A percentile compares a stretch with the other conserved stretches of the same genome.
These are phyloP conservation scores for Orbicella faveolata DNA, from an alignment of 64 coral and sea anemone species.

Conservation along the genomic window DNA sequence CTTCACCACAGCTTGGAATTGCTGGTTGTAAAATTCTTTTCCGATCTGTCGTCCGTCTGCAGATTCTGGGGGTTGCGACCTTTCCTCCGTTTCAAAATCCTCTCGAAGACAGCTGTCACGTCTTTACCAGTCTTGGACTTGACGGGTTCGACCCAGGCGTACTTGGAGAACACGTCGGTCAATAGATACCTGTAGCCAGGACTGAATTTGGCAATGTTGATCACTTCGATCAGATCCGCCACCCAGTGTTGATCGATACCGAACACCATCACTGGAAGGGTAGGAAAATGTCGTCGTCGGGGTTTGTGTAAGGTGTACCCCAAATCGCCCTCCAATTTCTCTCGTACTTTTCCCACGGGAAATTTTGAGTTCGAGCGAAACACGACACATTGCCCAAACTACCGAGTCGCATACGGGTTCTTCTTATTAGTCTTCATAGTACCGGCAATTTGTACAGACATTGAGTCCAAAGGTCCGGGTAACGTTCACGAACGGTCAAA, in stretches of 20 bases:
- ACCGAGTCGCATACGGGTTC: too few species aligned
- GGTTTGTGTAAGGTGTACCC: background rate
- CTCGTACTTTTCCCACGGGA: background rate
- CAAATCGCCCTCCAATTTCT: background rate
- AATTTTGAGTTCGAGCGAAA: background rate
- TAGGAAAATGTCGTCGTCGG: too few species aligned
- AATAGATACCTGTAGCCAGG: background rate
- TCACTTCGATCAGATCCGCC: too few species aligned
- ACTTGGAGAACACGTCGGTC: background rate
- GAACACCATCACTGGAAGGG: too few species aligned
- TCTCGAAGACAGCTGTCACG: background rate
- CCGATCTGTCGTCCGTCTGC: slow-evolving; percentile 2
- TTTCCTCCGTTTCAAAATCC: background rate
- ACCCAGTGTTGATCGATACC: too few species aligned
- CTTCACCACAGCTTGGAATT: background rate
- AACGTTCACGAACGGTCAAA: too few species aligned
- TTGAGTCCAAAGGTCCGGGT: too few species aligned
- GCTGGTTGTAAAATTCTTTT: background rate
- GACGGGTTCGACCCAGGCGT: too few species aligned
- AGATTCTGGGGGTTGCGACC: background rate
- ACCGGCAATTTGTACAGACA: background rate
- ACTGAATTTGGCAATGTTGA: background rate
- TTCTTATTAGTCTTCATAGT: too few species aligned
- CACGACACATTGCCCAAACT: background rate
- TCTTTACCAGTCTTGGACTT: too few species aligned